Evolutionary conservation across 2,888 invertebrate species (phyloP).

Genomic region (Galeruca laticollis): DNA sequence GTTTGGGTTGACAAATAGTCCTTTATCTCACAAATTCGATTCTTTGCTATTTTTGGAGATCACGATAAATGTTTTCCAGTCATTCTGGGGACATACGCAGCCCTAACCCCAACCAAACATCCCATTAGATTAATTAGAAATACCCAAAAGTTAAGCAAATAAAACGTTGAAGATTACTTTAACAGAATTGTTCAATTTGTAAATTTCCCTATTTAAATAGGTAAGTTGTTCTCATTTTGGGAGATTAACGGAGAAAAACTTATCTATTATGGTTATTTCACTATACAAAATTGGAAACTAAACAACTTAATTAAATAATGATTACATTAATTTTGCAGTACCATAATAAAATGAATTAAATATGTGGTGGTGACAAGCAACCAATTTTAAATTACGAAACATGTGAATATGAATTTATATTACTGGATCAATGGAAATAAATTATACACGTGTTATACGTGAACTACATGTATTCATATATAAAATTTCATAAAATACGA

Average conservation of each 20-base stretch:
- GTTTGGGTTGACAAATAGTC: constrained; percentile 29
- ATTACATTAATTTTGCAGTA: not conserved
- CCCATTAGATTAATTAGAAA: constrained; percentile 37
- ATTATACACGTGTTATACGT: not conserved
- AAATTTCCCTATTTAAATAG: constrained; percentile 8
- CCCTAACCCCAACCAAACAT: constrained; percentile 24
- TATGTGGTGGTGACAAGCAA: not conserved
- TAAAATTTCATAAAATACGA: too few species aligned
- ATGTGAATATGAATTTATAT: not conserved
- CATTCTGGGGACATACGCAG: constrained; percentile 31
- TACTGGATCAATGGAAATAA: not conserved
- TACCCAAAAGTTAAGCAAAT: constrained; percentile 31
- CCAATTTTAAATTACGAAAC: not conserved
- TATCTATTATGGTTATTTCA: too few species aligned
- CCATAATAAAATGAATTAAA: not conserved
- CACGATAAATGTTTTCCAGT: constrained; percentile 36
- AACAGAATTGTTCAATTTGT: constrained; percentile 26
- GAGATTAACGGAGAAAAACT: too few species aligned
- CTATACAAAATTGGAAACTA: not conserved
- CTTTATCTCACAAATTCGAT: constrained; percentile 31
- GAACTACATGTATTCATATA: too few species aligned
- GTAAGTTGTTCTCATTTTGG: not conserved
- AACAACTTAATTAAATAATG: not conserved
- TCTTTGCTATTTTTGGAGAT: constrained; percentile 35
- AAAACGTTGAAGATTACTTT: constrained; percentile 22